A percentile compares a stretch with the other conserved stretches of the same genome.
phyloP scores from a whole-genome alignment of 2,888 invertebrate genomes.

The Alloplasta piceator region DNA sequence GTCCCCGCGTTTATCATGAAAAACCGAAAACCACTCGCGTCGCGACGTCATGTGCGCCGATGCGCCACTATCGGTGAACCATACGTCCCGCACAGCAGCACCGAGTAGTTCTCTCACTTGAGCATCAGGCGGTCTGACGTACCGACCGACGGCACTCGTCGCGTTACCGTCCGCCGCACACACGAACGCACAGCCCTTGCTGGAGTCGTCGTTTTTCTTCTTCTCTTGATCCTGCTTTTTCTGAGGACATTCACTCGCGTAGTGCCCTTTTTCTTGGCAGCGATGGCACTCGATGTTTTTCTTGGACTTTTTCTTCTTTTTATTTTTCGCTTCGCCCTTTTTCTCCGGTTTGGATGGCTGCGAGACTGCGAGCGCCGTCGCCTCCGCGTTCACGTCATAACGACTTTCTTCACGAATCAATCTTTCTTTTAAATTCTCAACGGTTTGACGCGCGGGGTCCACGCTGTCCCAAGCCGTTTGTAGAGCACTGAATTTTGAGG shows the following conservation, averaged over 20 bases:
- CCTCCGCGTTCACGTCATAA: too few relatives aligned
- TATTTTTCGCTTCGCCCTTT: constrained; percentile 10
- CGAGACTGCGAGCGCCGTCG: too few relatives aligned
- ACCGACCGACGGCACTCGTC: not conserved
- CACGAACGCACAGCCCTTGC: not conserved
- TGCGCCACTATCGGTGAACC: constrained; percentile 6
- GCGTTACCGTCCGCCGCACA: not conserved
- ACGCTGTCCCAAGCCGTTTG: constrained; percentile 58
- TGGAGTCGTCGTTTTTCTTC: not conserved
- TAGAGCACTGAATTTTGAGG: constrained; percentile 50
- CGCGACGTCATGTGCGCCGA: not conserved
- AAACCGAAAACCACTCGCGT: not conserved
- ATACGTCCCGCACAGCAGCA: not conserved
- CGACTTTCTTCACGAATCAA: constrained; percentile 47
- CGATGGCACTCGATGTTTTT: constrained; percentile 8
- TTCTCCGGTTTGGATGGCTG: too few relatives aligned
- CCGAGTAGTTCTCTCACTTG: not conserved
- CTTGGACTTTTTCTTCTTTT: constrained; percentile 2
- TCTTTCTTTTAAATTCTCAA: constrained; percentile 45
- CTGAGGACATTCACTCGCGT: not conserved
- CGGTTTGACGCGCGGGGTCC: constrained; percentile 30
- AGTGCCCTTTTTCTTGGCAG: constrained; percentile 21
- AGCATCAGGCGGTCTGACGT: not conserved
- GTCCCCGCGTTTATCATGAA: constrained; percentile 17
- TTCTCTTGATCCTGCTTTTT: not conserved